Base-by-base conservation (phyloP, 2,888 invertebrate species). In the Catocala nupta region DNA sequence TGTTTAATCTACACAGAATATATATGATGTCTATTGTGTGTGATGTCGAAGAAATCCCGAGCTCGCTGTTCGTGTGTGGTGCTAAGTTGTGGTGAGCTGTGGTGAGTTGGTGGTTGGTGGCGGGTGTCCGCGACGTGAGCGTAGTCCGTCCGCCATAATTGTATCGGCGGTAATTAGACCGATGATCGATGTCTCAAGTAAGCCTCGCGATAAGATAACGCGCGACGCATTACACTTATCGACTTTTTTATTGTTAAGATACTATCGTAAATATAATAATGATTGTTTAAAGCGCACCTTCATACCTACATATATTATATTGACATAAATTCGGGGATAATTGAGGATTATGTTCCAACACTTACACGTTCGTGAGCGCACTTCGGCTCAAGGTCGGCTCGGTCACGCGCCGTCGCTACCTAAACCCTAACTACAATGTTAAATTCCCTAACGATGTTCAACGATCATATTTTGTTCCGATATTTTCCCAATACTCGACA, bases 171-270 rank as follows among this genome's bases (percentile, higher is more conserved):
- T 90, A 92, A 92, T 92, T 91, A 91, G 89, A 86, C 77, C 90
- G 87, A 87, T 91, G 91, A 92, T 92, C 91, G 92, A 91, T 92
- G 92, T 89, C 90, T 90, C 86, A 80, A 85, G 86, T 88, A 88
- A 91, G 88, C 85, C 79, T 66, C 71, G 50, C 67, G 87, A 90
- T 90, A 80, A 89, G 88, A 86, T 90, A 90, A 48, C 75, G 63
- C 70, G 78, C 81, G 75, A 80, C 83, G 81, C 80, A 81, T 78
- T 75, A 69, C 69, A 67, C 63, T 84, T 88, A 90, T 90, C 89
- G 75, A 68, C 25, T 78, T 87, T 25, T 88, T 88, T 89, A 87
- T 88, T 87, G 82, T 85, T 76, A 68, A 78, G 82, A 81, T 84
- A 84, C 75, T 74, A 83, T 82, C 83, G 80, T 81, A 83, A 86